These are phyloP conservation scores for Glaucidium brasilianum DNA, from an alignment of 2,113 vertebrate genomes.

Conservation along the genomic window DNA sequence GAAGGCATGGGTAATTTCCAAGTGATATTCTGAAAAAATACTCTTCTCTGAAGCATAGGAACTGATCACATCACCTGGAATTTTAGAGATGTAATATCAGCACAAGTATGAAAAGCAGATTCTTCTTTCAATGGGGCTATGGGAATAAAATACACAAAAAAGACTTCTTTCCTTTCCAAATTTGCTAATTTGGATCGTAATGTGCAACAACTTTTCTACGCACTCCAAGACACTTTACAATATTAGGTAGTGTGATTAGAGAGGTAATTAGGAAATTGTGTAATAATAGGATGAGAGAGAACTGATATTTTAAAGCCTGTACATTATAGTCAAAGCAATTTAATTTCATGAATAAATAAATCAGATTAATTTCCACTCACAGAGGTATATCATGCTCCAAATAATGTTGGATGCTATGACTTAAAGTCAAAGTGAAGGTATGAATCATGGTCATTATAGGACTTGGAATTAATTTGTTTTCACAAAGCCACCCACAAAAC, in stretches of 20 bases:
- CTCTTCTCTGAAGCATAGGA: not conserved
- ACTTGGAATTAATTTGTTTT: not conserved
- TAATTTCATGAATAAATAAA: constrained; percentile 9
- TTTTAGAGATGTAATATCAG: not conserved
- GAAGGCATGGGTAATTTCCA: not conserved
- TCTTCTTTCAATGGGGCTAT: not conserved
- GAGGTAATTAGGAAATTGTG: constrained; percentile 23
- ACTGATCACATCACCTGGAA: not conserved
- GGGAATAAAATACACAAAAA: not conserved
- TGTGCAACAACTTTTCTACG: constrained; percentile 13
- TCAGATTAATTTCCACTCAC: not conserved
- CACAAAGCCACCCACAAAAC: not conserved
- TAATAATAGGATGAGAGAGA: constrained; percentile 4
- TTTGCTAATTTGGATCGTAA: constrained; percentile 24
- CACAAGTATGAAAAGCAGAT: not conserved
- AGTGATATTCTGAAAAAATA: not conserved
- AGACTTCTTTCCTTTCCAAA: not conserved
- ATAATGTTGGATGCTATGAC: not conserved
- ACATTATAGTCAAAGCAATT: not conserved
- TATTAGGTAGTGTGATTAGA: constrained; percentile 45
- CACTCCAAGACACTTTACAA: constrained; percentile 36
- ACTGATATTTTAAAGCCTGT: not conserved
- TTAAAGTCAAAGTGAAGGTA: not conserved
- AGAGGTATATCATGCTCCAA: not conserved
- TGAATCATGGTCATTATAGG: not conserved